phyloP scores from a whole-genome alignment of 2,797 vertebrate genomes.

The Gastrophryne carolinensis region DNA sequence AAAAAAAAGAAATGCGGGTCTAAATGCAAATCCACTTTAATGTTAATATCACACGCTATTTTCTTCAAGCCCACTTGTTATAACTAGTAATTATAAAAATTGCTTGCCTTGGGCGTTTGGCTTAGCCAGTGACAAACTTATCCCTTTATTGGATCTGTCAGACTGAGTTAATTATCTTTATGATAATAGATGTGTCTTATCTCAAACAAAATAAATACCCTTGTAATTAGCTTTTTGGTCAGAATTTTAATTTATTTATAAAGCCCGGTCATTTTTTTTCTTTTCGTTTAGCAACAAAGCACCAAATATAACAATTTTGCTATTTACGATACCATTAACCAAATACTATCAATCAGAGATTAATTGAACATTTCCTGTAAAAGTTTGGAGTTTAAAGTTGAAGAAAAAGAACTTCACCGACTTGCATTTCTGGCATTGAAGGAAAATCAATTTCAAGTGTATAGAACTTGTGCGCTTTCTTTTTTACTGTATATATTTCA shows the following conservation, averaged over 20 bases:
- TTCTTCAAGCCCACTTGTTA: conserved; percentile 80
- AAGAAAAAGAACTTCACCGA: neutral
- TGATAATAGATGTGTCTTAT: conserved; percentile 84
- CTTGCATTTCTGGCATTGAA: neutral
- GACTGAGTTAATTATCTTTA: conserved; percentile 85
- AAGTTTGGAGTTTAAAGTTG: neutral
- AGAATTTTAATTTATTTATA: conserved; percentile 82
- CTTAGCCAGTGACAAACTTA: conserved; percentile 79
- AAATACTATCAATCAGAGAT: conserved; percentile 19
- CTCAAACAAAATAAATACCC: conserved; percentile 83
- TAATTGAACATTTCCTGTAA: neutral
- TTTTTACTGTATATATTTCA: too few species aligned
- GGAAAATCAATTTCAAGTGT: neutral
- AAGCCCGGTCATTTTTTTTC: conserved; percentile 72
- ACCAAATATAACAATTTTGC: conserved; percentile 57
- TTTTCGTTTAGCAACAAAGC: conserved; percentile 58
- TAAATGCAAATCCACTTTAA: conserved; percentile 79
- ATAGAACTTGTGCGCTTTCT: too few species aligned
- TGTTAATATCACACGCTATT: conserved; percentile 80
- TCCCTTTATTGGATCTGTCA: conserved; percentile 83
- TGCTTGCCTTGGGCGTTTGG: conserved; percentile 79
- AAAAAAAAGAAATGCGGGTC: conserved; percentile 60
- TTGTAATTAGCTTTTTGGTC: conserved; percentile 81
- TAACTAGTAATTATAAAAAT: conserved; percentile 86
- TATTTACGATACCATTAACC: conserved; percentile 23